phyloP scores from a whole-genome alignment of 2,888 invertebrate genomes.

The Erpobdella octoculata region DNA sequence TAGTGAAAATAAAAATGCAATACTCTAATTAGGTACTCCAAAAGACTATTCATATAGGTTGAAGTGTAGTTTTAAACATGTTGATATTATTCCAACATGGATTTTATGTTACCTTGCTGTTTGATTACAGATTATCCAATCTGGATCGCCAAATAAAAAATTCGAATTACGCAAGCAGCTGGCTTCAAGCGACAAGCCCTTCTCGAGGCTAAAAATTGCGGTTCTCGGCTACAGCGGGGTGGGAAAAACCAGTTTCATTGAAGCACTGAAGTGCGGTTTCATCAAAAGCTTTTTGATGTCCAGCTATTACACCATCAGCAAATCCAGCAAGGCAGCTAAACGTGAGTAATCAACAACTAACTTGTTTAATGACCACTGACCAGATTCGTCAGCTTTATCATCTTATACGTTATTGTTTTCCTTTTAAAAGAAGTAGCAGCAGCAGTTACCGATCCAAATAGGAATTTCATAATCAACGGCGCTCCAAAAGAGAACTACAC shows the following conservation, averaged over 20 bases:
- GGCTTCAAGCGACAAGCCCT: slow-evolving; percentile 1
- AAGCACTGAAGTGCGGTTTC: slow-evolving; percentile 63
- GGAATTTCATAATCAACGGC: neutral
- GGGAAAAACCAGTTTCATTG: slow-evolving; percentile 65
- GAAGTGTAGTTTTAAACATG: neutral
- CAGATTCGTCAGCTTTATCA: no score
- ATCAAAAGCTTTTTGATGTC: slow-evolving; percentile 56
- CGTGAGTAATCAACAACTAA: slow-evolving; percentile 2
- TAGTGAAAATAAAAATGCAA: no score
- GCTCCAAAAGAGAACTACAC: slow-evolving; percentile 55
- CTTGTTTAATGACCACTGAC: no score
- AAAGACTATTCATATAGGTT: neutral
- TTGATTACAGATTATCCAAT: neutral
- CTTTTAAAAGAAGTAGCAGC: neutral
- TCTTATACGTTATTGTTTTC: no score
- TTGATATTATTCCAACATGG: no score
- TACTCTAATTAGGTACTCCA: no score
- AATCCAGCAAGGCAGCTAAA: slow-evolving; percentile 15
- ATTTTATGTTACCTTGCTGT: neutral
- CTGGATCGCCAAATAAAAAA: slow-evolving; percentile 19
- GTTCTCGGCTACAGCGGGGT: slow-evolving; percentile 66
- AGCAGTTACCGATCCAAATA: neutral
- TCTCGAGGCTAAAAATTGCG: slow-evolving; percentile 13
- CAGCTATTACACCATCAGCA: slow-evolving; percentile 25
- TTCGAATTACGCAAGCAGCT: slow-evolving; percentile 14